Conservation (phyloP, 1,140 invertebrate species). For the Caenorhabditis remanei region DNA sequence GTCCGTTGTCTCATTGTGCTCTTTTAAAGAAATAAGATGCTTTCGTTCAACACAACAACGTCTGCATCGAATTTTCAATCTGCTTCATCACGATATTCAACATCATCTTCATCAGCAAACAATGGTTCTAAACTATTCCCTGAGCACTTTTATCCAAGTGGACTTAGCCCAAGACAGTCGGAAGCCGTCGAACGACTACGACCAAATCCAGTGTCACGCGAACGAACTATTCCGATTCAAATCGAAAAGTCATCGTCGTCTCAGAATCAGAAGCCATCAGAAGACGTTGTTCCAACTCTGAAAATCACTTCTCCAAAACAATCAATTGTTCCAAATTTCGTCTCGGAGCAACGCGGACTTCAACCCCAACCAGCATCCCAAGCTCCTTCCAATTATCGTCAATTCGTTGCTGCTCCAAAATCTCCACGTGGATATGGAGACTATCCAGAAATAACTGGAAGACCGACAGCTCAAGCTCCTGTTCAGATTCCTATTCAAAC, state of each 20-base stretch:
- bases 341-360: slow-evolving; percentile 23
- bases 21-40: neutral
- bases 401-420: slow-evolving; percentile 60
- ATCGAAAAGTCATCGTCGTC: neutral
- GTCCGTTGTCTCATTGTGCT: neutral
- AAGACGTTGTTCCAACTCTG: neutral
- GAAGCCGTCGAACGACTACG: slow-evolving; percentile 66
- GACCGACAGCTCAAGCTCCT: neutral
- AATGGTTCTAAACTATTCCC: slow-evolving; percentile 41
- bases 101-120: neutral
- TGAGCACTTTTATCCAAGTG: slow-evolving; percentile 27
- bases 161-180: slow-evolving; percentile 65
- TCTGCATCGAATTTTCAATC: slow-evolving; percentile 50
- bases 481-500: neutral
- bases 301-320: slow-evolving; percentile 1
- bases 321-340: slow-evolving; percentile 3
- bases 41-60: slow-evolving; percentile 47
- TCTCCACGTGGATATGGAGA: slow-evolving; percentile 48
- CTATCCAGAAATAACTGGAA: slow-evolving; percentile 56
- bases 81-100: slow-evolving; percentile 43
- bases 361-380: slow-evolving; percentile 1
- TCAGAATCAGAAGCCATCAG: neutral
- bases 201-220: slow-evolving; percentile 43
- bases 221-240: slow-evolving; percentile 49
- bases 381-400: slow-evolving; percentile 50